These are phyloP conservation scores for Cochlearius cochlearius DNA, from an alignment of 2,113 vertebrate species.

Conservation along the genomic window DNA sequence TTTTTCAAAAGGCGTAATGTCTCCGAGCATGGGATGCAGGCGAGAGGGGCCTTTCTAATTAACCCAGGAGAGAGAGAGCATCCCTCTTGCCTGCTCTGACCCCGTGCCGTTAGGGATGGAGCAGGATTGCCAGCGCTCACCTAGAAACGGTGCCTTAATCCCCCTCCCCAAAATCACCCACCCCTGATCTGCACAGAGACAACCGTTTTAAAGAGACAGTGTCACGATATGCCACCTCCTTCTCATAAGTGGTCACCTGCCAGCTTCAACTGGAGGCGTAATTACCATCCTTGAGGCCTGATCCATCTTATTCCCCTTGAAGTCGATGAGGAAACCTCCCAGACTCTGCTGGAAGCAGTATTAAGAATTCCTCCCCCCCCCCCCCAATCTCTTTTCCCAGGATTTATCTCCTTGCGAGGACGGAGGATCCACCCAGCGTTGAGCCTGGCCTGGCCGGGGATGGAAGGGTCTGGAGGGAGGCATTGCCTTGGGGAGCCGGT, in stretches of 20 bases:
- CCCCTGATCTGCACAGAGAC: background rate
- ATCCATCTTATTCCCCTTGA: constrained; percentile 54
- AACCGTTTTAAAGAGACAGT: constrained; percentile 55
- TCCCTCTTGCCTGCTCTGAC: background rate
- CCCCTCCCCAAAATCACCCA: constrained; percentile 36
- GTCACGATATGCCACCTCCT: constrained; percentile 26
- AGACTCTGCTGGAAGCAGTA: constrained; percentile 3
- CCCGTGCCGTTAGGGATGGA: constrained; percentile 34
- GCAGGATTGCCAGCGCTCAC: constrained; percentile 31
- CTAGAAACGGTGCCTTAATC: constrained; percentile 52
- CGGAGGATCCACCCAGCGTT: background rate
- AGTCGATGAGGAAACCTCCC: constrained; percentile 21
- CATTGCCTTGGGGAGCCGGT: background rate
- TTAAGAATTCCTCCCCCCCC: background rate
- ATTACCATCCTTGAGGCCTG: constrained; percentile 45
- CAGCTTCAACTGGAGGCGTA: background rate
- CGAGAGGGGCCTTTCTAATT: constrained; percentile 58
- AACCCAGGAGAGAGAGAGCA: constrained; percentile 65
- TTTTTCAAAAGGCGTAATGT: background rate
- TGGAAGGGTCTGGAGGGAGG: constrained; percentile 29
- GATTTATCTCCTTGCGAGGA: constrained; percentile 10
- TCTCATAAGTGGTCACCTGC: constrained; percentile 26
- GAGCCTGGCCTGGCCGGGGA: background rate
- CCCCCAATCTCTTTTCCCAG: background rate
- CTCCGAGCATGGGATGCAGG: constrained; percentile 14